Percentiles rank a stretch among this genome's conserved stretches.
phyloP scores from a whole-genome alignment of 1,140 invertebrate species.

The Piezodorus guildinii region DNA sequence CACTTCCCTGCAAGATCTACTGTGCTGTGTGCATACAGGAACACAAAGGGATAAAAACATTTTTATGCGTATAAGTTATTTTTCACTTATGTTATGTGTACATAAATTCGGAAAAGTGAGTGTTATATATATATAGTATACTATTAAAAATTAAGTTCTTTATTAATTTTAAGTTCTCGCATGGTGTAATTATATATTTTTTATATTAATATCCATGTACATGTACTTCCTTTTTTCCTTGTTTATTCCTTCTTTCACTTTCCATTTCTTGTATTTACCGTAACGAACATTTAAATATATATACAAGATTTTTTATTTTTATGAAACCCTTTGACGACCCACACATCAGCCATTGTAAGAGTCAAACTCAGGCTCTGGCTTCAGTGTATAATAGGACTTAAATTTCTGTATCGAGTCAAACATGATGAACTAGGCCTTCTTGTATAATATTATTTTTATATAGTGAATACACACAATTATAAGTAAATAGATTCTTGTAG shows the following conservation, averaged over 20 bases:
- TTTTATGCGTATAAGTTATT: conserved; percentile 13
- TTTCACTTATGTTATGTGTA: conserved; percentile 14
- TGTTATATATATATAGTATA: conserved; percentile 14
- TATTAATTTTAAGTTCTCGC: conserved; percentile 8
- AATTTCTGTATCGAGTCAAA: neutral
- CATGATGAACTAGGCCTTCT: conserved; percentile 13
- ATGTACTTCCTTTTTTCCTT: conserved; percentile 8
- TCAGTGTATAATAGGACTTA: conserved; percentile 3
- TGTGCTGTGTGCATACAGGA: neutral
- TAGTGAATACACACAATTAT: conserved; percentile 5
- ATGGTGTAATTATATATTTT: conserved; percentile 16
- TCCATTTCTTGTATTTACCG: no score
- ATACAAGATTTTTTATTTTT: no score
- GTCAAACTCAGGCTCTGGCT: neutral
- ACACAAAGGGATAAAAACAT: neutral
- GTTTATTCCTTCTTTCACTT: neutral
- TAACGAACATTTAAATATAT: no score
- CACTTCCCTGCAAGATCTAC: neutral
- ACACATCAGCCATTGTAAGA: neutral
- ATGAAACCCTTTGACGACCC: no score
- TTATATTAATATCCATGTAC: conserved; percentile 15
- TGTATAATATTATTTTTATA: conserved; percentile 17
- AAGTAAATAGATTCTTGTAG: conserved; percentile 1
- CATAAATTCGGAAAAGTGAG: conserved; percentile 12
- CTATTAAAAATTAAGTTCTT: conserved; percentile 11